Conservation (phyloP, 2,888 invertebrate species). For the Notocelia uddmanniana region DNA sequence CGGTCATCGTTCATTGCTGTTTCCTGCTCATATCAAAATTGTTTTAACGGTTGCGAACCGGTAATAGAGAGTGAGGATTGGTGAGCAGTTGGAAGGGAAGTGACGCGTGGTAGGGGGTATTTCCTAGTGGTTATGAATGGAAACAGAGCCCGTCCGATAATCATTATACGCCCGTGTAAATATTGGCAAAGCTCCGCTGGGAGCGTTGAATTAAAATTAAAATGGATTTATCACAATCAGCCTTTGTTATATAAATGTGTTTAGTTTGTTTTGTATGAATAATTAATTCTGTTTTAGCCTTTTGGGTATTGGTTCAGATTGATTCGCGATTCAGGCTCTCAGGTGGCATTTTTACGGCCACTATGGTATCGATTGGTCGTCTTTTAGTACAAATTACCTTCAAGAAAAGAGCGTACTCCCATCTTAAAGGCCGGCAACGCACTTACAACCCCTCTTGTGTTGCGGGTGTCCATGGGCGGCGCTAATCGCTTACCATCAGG, state of each 20-base stretch:
- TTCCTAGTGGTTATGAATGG: slow-evolving; percentile 71
- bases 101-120: slow-evolving; percentile 48
- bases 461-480: too few relatives aligned
- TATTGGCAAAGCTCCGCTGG: slow-evolving; percentile 59
- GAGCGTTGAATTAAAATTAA: slow-evolving; percentile 66
- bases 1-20: slow-evolving; percentile 5
- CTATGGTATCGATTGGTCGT: not conserved
- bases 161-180: slow-evolving; percentile 68
- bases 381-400: too few relatives aligned
- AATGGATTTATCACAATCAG: slow-evolving; percentile 53
- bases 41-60: not conserved
- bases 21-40: not conserved
- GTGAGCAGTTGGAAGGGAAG: slow-evolving; percentile 41
- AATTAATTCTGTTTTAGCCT: not conserved
- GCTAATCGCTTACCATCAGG: too few relatives aligned
- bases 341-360: not conserved
- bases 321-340: not conserved
- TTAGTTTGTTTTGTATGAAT: slow-evolving; percentile 29
- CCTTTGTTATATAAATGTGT: slow-evolving; percentile 26
- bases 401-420: too few relatives aligned
- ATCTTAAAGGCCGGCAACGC: too few relatives aligned
- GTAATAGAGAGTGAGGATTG: slow-evolving; percentile 51
- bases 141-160: slow-evolving; percentile 64
- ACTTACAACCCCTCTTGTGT: too few relatives aligned
- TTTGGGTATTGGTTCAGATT: not conserved